Percentiles rank a stretch among this genome's conserved stretches.
phyloP scores from a whole-genome alignment of 2,888 invertebrate genomes.

The Ormyrus pomaceus region DNA sequence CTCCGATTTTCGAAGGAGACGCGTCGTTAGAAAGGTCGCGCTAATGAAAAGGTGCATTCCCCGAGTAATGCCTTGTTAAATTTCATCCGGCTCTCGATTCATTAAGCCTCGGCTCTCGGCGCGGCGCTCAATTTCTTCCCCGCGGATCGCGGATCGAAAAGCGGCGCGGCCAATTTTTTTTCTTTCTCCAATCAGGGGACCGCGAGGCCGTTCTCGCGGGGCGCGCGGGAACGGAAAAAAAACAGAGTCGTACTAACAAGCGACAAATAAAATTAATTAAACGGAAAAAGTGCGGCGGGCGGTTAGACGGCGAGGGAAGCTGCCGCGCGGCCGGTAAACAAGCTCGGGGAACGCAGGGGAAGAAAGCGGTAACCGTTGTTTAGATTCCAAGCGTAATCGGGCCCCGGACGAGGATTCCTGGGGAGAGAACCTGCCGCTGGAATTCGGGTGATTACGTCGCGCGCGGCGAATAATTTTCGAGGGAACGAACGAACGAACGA shows the following conservation, averaged over 20 bases:
- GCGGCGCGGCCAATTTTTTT: too few relatives aligned
- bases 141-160: too few relatives aligned
- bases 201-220: too few relatives aligned
- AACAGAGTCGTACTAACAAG: constrained; percentile 16
- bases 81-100: too few relatives aligned
- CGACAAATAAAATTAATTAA: constrained; percentile 47
- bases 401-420: constrained; percentile 27
- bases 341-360: constrained; percentile 10
- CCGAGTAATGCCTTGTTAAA: too few relatives aligned
- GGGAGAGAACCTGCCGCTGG: constrained; percentile 26
- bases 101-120: too few relatives aligned
- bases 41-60: too few relatives aligned
- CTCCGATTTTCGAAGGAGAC: too few relatives aligned
- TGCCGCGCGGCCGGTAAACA: background rate
- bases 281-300: constrained; percentile 11
- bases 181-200: too few relatives aligned
- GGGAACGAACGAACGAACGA: background rate
- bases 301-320: background rate
- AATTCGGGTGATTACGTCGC: constrained; percentile 44
- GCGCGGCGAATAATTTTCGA: constrained; percentile 36
- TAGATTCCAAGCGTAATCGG: constrained; percentile 39
- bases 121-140: too few relatives aligned
- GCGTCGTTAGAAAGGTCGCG: too few relatives aligned
- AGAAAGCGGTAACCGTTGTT: constrained; percentile 31
- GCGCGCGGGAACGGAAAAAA: too few relatives aligned